These are phyloP conservation scores for Myoxocephalus aenaeus DNA, from an alignment of 2,797 vertebrate species.

Conservation along the genomic window DNA sequence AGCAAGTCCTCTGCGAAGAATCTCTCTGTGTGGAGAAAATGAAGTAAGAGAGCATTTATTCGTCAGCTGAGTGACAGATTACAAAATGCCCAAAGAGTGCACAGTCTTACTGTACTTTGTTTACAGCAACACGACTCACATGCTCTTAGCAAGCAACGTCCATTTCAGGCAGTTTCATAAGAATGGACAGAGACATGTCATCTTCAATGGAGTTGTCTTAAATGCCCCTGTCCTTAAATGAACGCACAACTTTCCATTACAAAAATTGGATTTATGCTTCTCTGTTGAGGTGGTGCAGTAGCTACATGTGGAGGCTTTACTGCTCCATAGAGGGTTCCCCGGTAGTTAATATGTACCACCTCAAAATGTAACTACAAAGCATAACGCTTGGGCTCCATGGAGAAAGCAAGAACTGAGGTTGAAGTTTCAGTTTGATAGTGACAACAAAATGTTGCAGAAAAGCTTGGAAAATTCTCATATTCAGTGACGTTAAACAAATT, in stretches of 20 bases:
- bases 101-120: neutral
- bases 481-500: neutral
- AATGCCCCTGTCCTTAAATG: neutral
- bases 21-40: conserved; percentile 69
- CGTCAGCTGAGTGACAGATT: conserved; percentile 19
- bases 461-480: neutral
- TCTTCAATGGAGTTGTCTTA: conserved; percentile 6
- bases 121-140: neutral
- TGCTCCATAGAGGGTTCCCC: neutral
- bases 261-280: conserved; percentile 14
- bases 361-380: neutral
- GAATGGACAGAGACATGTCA: conserved; percentile 6
- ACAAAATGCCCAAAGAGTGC: conserved; percentile 17
- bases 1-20: conserved; percentile 34
- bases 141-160: conserved; percentile 6
- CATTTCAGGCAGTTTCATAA: conserved; percentile 6
- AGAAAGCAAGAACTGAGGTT: neutral
- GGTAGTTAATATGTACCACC: neutral
- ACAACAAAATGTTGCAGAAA: conserved; percentile 10
- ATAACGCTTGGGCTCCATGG: neutral
- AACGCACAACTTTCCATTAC: neutral
- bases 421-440: neutral
- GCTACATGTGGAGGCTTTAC: conserved; percentile 1
- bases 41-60: conserved; percentile 15
- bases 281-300: neutral